Base-by-base conservation (phyloP, 1,140 invertebrate genomes). In the Catajapyx aquilonaris region DNA sequence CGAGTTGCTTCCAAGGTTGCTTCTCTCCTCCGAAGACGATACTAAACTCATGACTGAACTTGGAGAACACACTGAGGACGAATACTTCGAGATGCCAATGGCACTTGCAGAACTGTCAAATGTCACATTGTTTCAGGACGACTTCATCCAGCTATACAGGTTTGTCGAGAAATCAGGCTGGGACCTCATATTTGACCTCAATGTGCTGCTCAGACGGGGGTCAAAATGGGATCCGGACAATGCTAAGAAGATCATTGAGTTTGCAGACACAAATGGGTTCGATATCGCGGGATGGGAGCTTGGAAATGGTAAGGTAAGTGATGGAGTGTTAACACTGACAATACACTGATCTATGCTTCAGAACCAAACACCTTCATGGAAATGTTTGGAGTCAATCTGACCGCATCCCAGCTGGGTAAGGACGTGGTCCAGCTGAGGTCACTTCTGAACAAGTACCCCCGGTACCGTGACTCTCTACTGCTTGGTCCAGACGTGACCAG, bases 281-380 rank as follows among this genome's bases (percentile, higher is more conserved):
- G 46, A 62, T 36, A 44, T 73, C 2, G 66, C 72, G 44, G n/a
- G n/a, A n/a, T 78, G 73, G 71, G 72, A 79, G 52, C 56, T 80
- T 23, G 76, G 76, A 43, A 80, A 81, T 65, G 76, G 69, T 71
- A 55, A 48, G 33, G n/a, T n/a, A n/a, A n/a, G n/a, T n/a, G n/a
- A n/a, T n/a, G n/a, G n/a, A n/a, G n/a, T n/a, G n/a, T n/a, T n/a
- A n/a, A n/a, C n/a, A n/a, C n/a, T n/a, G n/a, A n/a, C n/a, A n/a
- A n/a, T n/a, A n/a, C n/a, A n/a, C n/a, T n/a, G n/a, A n/a, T n/a
- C n/a, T n/a, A n/a, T n/a, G n/a, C n/a, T n/a, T n/a, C 42, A 68
- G 66, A 77, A 55, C 74, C 74, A 34, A 73, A 76, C 50, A 68
- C 69, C 5, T 76, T 72, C 47, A 45, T 41, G 22, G 66, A 72